Evolutionary conservation across 2,888 invertebrate species (phyloP), one percentile per base, ranked within the genome.

Genomic region (Smittia aterrima): DNA sequence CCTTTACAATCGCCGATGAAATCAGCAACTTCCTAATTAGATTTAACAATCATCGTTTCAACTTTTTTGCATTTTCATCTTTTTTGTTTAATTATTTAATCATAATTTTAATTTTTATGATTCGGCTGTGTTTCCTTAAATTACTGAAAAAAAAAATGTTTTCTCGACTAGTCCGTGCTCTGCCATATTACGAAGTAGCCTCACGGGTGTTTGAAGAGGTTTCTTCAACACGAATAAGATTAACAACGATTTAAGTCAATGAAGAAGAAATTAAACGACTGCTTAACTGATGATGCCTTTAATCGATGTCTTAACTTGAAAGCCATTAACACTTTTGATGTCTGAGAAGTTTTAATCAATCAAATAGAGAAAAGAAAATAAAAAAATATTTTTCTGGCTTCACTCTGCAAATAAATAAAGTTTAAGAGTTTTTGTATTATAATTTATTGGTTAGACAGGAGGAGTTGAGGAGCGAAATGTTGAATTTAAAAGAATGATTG

Each of bases 201-300:
- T 32, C 32, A 32, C 32, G 32, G 32, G 32, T 32, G 32, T 32
- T 6, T 9, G 32, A 32, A 6, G 32, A 9, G 9, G 32, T 32
- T 9, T 32, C n/a, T n/a, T n/a, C 32, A 9, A 32, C 32, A 9
- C 3, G 32, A 3, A 32, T 47, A 47, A 47, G 16, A 16, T 47
- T 47, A 16, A 47, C 47, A 47, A 47, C 32, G 32, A 47, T 47
- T 58, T 58, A 22, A 20, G 18, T 58, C 58, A 58, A 22, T 58
- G 22, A 58, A 58, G 3, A 38, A 47, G 7, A 58, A 58, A 58
- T 58, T 13, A 58, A 58, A 58, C 16, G 47, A 58, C 22, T 58
- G 58, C 58, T 58, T 58, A 58, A 58, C 58, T 58, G 58, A 58
- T 13, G 58, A 58, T 58, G 58, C 58, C 58, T 58, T 58, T 58